Conservation (phyloP, 2,888 invertebrate species). For the Kryphioiulus occultus region DNA sequence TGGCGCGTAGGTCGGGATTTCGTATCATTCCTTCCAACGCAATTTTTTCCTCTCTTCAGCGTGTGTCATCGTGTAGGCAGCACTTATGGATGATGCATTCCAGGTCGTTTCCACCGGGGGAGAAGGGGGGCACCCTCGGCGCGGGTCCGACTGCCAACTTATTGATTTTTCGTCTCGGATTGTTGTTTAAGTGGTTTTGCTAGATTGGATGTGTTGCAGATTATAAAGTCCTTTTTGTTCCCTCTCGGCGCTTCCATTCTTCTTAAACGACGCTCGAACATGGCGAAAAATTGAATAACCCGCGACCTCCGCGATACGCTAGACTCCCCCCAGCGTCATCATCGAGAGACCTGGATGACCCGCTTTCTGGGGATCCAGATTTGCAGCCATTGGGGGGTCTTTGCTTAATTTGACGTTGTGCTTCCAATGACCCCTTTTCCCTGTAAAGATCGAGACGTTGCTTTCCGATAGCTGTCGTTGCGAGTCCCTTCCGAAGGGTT, state of each 20-base stretch:
- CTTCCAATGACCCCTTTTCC: not conserved
- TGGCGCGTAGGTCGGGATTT: not conserved
- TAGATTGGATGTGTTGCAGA: slow-evolving; percentile 35
- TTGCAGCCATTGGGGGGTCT: not conserved
- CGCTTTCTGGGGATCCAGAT: not conserved
- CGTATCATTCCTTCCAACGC: not conserved
- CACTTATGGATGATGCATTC: slow-evolving; percentile 35
- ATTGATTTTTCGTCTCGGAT: slow-evolving; percentile 42
- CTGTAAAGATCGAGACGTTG: not conserved
- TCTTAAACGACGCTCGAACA: not conserved
- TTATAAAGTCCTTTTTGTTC: slow-evolving; percentile 35
- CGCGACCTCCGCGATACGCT: not conserved
- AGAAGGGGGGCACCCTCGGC: not conserved
- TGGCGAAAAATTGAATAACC: not conserved
- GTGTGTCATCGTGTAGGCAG: slow-evolving; percentile 21
- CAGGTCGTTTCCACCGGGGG: slow-evolving; percentile 33
- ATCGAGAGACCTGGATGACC: not conserved
- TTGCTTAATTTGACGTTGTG: not conserved
- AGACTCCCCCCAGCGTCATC: not conserved
- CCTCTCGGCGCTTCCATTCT: slow-evolving; percentile 30
- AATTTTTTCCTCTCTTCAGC: slow-evolving; percentile 30
- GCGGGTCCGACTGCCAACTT: slow-evolving; percentile 13
- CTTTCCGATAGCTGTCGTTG: not conserved
- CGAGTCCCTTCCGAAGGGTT: too few relatives aligned
- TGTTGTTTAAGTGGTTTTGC: slow-evolving; percentile 46